phyloP scores from a whole-genome alignment of 2,888 invertebrate genomes.

The Drosophila siamana region DNA sequence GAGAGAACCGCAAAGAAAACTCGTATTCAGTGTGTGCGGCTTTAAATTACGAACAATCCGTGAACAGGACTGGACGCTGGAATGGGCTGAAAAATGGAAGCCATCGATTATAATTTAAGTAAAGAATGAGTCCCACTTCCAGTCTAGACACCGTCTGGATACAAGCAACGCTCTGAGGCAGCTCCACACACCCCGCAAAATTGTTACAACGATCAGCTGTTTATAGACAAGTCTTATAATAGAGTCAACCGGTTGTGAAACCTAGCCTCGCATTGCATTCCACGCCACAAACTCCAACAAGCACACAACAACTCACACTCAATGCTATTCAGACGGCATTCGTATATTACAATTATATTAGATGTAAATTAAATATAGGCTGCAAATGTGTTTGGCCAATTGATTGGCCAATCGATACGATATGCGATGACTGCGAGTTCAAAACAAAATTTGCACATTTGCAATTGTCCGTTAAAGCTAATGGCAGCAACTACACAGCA shows the following conservation, averaged over 20 bases:
- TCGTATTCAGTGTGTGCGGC: neutral
- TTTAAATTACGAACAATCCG: constrained; percentile 30
- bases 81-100: neutral
- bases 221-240: constrained; percentile 34
- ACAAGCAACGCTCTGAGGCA: constrained; percentile 22
- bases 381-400: constrained; percentile 11
- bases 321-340: neutral
- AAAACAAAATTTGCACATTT: constrained; percentile 31
- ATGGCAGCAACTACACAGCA: neutral
- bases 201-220: constrained; percentile 61
- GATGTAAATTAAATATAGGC: constrained; percentile 19
- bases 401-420: constrained; percentile 16
- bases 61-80: constrained; percentile 1
- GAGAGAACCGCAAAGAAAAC: too few species aligned
- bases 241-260: constrained; percentile 55
- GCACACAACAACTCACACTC: neutral
- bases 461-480: constrained; percentile 36
- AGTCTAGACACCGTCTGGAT: constrained; percentile 33
- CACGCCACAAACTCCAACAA: neutral
- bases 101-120: constrained; percentile 34
- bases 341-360: constrained; percentile 2
- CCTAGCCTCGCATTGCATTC: constrained; percentile 17
- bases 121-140: constrained; percentile 38
- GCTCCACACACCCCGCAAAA: constrained; percentile 3
- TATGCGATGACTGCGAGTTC: neutral